Percentiles rank a stretch among this genome's conserved stretches.
These are phyloP conservation scores for Sebastiscus tertius DNA, from an alignment of 2,797 vertebrate species.

Conservation along the genomic window DNA sequence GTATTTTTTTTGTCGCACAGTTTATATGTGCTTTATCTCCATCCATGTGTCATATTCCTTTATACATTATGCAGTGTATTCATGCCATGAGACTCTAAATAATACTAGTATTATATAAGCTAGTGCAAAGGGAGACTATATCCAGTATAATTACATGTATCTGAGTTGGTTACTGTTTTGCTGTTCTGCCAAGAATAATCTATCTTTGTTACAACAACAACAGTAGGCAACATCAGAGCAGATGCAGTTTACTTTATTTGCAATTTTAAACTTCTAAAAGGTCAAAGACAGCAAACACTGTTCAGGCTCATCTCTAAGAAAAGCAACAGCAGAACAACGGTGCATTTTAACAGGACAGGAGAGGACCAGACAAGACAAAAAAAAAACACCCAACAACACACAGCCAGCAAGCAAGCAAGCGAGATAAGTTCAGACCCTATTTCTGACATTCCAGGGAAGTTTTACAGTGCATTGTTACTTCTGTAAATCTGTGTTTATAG, in stretches of 20 bases:
- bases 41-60: background rate
- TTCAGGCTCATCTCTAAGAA: slow-evolving; percentile 1
- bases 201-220: slow-evolving; percentile 5
- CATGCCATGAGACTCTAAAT: background rate
- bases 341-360: slow-evolving; percentile 22
- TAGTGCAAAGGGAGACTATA: background rate
- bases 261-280: slow-evolving; percentile 18
- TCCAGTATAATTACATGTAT: background rate
- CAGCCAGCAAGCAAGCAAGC: background rate
- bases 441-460: slow-evolving; percentile 56
- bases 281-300: background rate
- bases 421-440: slow-evolving; percentile 39
- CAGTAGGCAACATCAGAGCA: background rate
- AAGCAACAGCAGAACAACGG: background rate
- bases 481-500: slow-evolving; percentile 67
- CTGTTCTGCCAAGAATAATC: background rate
- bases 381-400: slow-evolving; percentile 9
- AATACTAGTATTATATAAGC: background rate
- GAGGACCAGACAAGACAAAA: slow-evolving; percentile 5
- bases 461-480: slow-evolving; percentile 48
- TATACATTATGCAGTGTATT: background rate
- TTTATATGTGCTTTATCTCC: background rate
- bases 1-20: background rate
- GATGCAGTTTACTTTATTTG: background rate
- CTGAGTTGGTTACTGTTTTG: background rate